These are phyloP conservation scores for Trachelus tabidus DNA, from an alignment of 2,888 invertebrate species.

Conservation along the genomic window DNA sequence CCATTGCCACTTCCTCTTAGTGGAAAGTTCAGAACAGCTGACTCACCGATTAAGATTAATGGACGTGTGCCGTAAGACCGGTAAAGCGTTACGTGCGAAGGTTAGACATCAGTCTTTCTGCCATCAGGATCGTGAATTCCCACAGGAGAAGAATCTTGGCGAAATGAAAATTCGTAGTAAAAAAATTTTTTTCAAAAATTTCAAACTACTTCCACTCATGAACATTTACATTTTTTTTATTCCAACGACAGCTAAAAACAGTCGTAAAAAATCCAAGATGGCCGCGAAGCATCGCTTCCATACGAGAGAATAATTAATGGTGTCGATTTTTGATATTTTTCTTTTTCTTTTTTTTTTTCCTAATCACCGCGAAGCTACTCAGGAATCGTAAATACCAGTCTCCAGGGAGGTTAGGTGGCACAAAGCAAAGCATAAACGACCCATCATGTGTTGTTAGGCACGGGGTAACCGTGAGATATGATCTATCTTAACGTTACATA, in stretches of 20 bases:
- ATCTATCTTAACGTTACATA: constrained; percentile 50
- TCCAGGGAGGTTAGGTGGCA: background rate
- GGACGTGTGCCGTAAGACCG: constrained; percentile 44
- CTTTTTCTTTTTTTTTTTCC: background rate
- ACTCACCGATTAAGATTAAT: constrained; percentile 51
- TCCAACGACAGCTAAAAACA: background rate
- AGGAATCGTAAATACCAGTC: background rate
- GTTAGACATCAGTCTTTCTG: background rate
- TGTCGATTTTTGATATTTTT: background rate
- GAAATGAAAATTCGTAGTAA: background rate
- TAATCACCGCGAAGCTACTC: background rate
- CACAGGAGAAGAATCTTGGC: background rate
- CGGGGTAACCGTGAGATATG: constrained; percentile 19
- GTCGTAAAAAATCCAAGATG: background rate
- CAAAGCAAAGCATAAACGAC: background rate
- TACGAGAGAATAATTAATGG: background rate
- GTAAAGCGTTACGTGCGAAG: constrained; percentile 33
- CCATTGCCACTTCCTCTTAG: background rate
- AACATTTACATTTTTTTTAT: background rate
- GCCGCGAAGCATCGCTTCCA: background rate
- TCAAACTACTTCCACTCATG: background rate
- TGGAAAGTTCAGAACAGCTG: constrained; percentile 27
- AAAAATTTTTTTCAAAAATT: background rate
- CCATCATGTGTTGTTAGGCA: background rate
- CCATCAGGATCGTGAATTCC: background rate